phyloP scores from a whole-genome alignment of 2,113 vertebrate species.

The Gallinago paraguaiae region DNA sequence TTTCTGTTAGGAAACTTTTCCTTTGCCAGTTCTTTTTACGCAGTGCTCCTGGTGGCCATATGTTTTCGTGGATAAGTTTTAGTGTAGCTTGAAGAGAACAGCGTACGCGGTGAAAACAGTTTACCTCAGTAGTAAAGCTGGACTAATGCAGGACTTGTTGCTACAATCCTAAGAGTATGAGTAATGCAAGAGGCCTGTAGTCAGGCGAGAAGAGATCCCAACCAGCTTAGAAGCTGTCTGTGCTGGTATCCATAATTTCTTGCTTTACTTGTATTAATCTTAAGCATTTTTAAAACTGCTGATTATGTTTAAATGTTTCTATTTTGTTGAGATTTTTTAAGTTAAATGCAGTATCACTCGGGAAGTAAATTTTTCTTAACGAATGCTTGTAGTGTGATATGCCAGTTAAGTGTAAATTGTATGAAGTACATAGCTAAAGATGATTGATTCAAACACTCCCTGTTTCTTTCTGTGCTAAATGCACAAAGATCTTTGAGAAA shows the following conservation, averaged over 20 bases:
- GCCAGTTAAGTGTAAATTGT: not conserved
- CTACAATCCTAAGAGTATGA: not conserved
- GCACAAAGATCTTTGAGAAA: constrained; percentile 42
- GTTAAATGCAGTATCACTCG: not conserved
- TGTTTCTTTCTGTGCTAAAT: constrained; percentile 48
- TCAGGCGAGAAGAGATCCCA: not conserved
- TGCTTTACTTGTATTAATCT: not conserved
- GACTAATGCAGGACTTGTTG: not conserved
- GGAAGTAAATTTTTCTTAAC: not conserved
- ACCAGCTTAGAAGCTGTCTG: not conserved
- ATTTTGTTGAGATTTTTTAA: not conserved
- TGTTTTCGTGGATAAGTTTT: not conserved
- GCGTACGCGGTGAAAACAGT: not conserved
- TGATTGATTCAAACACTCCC: constrained; percentile 13
- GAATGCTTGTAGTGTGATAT: not conserved
- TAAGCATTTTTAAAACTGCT: not conserved
- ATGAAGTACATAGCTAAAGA: constrained; percentile 15
- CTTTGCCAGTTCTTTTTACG: not conserved
- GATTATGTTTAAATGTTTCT: not conserved
- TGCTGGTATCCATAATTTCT: not conserved
- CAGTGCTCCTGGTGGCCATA: not conserved
- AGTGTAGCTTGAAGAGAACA: not conserved
- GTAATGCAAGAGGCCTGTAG: not conserved
- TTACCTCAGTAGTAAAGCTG: not conserved
- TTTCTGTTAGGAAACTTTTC: not conserved